Base-by-base conservation (phyloP, 2,113 vertebrate species). In the Tetrax tetrax region DNA sequence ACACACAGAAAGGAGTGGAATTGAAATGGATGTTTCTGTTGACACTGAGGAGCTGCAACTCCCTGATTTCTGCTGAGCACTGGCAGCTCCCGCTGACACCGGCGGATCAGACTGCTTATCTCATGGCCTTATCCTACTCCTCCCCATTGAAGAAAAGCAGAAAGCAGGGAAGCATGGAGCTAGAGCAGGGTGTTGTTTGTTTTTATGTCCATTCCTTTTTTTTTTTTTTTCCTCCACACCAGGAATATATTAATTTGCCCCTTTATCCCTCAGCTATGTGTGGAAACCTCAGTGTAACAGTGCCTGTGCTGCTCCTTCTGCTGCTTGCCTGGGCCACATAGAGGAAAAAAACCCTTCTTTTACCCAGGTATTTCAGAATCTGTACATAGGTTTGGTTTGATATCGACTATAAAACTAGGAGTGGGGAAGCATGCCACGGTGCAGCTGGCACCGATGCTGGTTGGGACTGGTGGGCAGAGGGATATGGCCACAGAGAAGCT, bases 371-470 rank as follows among this genome's bases (percentile, higher is more conserved):
- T 48, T 78, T 83, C 33, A 60, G 29, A 71, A 60, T 35, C 33
- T 35, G 25, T 9, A 45, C 15, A 19, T 15, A 63, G 60, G 41
- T 83, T 86, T 64, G 74, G 50, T 35, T 69, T 66, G n/a, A 48
- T 57, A 28, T 10, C 50, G 28, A 21, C 23, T 69, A 47, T 23
- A 60, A 60, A 70, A 33, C 23, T 35, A 16, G 7, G 48, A 48
- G 21, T 15, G 35, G 25, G 29, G 10, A 82, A 9, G 61, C n/a
- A 70, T 22, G 28, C 4, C 48, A 45, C 0, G 1, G 66, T 20
- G 12, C 81, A 68, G 28, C 43, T 71, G 75, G 43, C 45, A 61
- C 14, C 0, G 5, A 41, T 0, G 0, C 7, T 35, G 18, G 8
- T 21, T 0, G 0, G n/a, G 45, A 43, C 8, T 66, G 21, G 22